Conservation (phyloP, 2,797 vertebrate species). For the Darevskia nairensis region DNA sequence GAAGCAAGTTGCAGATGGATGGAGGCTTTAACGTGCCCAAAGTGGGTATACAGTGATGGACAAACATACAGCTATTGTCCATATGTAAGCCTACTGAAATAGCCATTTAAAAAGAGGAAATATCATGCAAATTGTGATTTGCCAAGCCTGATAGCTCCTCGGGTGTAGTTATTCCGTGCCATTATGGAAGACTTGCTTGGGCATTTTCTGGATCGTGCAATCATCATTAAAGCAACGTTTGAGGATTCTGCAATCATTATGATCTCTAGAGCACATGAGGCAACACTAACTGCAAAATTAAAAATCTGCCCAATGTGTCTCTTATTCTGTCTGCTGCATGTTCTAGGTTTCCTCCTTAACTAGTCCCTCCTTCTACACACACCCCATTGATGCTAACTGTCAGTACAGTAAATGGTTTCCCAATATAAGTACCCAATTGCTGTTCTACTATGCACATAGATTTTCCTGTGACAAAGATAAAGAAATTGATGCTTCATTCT, state of each 20-base stretch:
- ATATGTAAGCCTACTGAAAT: not conserved
- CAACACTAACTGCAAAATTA: not conserved
- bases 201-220: not conserved
- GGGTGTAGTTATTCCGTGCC: not conserved
- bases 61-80: not conserved
- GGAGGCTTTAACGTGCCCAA: not conserved
- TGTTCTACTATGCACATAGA: not conserved
- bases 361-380: not conserved
- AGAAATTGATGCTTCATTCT: not conserved
- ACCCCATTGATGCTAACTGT: not conserved
- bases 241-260: not conserved
- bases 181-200: not conserved
- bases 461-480: not conserved
- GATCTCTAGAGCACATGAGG: not conserved
- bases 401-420: not conserved
- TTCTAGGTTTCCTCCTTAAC: not conserved
- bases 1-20: not conserved
- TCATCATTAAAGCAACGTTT: constrained; percentile 2
- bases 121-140: not conserved
- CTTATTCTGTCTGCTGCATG: not conserved
- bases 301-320: not conserved
- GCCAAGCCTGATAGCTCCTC: not conserved
- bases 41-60: not conserved
- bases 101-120: not conserved
- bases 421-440: not conserved